phyloP scores from a whole-genome alignment of 37 sponge, comb jelly and placozoan species.

The Agelas oroides region DNA sequence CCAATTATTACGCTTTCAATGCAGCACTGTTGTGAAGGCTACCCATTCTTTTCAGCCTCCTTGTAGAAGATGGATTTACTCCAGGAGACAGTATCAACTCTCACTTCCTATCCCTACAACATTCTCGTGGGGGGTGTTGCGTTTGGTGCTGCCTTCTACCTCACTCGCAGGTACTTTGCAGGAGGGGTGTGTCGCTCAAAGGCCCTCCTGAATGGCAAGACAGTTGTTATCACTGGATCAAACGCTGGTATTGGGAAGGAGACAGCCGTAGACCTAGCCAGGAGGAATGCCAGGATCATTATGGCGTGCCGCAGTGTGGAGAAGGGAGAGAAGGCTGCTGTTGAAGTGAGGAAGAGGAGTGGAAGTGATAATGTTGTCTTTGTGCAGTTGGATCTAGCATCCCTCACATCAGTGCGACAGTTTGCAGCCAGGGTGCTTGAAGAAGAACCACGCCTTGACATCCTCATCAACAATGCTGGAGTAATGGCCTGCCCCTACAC shows the following conservation, averaged over 20 bases:
- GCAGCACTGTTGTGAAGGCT: too few species aligned
- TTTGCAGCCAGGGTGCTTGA: constrained; percentile 68
- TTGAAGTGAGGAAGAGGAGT: constrained; percentile 44
- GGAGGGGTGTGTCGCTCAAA: constrained; percentile 69
- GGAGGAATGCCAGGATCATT: constrained; percentile 79
- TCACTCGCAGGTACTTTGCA: neutral
- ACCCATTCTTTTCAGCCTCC: too few species aligned
- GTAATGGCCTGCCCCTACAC: constrained; percentile 41
- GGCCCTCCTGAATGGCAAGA: constrained; percentile 75
- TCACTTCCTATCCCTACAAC: neutral
- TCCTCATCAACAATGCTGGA: constrained; percentile 90
- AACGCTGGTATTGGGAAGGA: constrained; percentile 87
- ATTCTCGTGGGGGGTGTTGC: neutral
- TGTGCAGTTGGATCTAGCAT: constrained; percentile 77
- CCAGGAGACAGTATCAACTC: too few species aligned
- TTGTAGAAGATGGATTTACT: too few species aligned
- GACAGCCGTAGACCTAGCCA: constrained; percentile 84
- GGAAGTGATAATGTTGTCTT: constrained; percentile 49
- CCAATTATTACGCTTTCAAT: too few species aligned
- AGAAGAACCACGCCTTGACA: constrained; percentile 60
- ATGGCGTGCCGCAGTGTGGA: constrained; percentile 80
- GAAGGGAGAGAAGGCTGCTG: constrained; percentile 68
- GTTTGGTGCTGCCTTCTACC: neutral
- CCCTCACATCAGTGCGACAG: constrained; percentile 70
- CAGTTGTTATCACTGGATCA: constrained; percentile 87